Evolutionary conservation across 2,797 vertebrate species (phyloP).

Genomic region (Sebastes elongatus): DNA sequence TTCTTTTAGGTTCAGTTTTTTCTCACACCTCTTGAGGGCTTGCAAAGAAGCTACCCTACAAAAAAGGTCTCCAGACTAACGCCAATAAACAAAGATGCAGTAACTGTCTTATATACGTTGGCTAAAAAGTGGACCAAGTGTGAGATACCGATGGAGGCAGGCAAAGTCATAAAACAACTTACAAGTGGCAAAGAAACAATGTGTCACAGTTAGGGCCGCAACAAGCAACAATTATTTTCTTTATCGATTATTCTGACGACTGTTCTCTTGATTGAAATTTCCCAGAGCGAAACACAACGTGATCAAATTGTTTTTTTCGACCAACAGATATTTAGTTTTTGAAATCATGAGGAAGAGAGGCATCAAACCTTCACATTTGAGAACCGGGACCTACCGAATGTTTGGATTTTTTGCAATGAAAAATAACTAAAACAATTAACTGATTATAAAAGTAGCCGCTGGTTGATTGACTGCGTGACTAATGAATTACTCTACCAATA

Average conservation of each 20-base stretch:
- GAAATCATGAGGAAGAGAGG: neutral
- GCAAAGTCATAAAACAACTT: neutral
- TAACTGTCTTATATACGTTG: neutral
- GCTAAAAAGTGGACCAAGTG: neutral
- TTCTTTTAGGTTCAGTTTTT: neutral
- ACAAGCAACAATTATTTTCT: neutral
- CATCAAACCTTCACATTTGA: neutral
- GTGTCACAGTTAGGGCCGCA: neutral
- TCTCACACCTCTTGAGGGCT: neutral
- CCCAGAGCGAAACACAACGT: fast-evolving
- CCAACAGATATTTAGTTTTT: neutral
- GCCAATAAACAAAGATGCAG: neutral
- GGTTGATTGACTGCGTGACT: neutral
- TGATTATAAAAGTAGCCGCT: neutral
- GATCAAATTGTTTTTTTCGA: neutral
- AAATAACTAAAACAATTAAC: neutral
- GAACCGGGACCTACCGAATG: neutral
- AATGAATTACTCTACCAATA: neutral
- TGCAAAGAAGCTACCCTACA: neutral
- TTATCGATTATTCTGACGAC: neutral
- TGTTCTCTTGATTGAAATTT: neutral
- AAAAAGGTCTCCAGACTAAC: neutral
- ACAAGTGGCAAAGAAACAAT: neutral
- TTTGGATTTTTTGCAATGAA: neutral
- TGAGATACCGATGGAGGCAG: neutral